Base-by-base conservation (phyloP, 2,113 vertebrate species). In the Varanus salvator region DNA sequence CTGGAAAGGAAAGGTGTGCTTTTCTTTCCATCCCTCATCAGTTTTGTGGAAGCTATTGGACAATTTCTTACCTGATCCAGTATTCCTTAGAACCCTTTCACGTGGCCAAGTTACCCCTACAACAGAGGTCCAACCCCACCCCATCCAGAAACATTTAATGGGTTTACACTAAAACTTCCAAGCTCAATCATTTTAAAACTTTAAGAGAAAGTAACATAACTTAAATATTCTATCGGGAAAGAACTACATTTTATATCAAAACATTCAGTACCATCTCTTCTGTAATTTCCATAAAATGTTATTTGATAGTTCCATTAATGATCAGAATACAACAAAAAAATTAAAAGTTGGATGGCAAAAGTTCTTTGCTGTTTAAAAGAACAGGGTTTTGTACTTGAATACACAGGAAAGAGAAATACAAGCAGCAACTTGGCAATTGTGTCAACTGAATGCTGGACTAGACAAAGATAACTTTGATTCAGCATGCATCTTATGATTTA, bases 271-370 rank as follows among this genome's bases (percentile, higher is more conserved):
- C 31, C 29, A 25, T 78, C 64, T 60, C 29, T 87, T 64, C 11
- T 38, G 38, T 66, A 87, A 87, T 76, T 87, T 60, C 54, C 54
- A 80, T 66, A 50, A 78, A 66, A 78, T 68, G 4, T n/a, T 85
- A 54, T 78, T 87, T 77, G 27, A 68, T 68, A 12, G 6, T 52
- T 31, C 86, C 80, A 52, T n/a, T 87, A 34, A 80, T 50, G 57
- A 86, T 76, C n/a, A 34, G 60, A n/a, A 80, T 80, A 66, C 50
- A 52, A 87, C 48, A 87, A 66, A 69, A 66, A 76, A 75, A 84
- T 68, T 60, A 68, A 84, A 64, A 25, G 57, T 14, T 68, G 15
- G 64, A 84, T 68, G 34, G 3, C 34, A 44, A 66, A 84, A 15
- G 38, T 29, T 11, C 60, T 68, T 68, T 68, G 68, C n/a, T 83